Conservation (phyloP, 2,888 invertebrate genomes). For the Pelosia muscerda region DNA sequence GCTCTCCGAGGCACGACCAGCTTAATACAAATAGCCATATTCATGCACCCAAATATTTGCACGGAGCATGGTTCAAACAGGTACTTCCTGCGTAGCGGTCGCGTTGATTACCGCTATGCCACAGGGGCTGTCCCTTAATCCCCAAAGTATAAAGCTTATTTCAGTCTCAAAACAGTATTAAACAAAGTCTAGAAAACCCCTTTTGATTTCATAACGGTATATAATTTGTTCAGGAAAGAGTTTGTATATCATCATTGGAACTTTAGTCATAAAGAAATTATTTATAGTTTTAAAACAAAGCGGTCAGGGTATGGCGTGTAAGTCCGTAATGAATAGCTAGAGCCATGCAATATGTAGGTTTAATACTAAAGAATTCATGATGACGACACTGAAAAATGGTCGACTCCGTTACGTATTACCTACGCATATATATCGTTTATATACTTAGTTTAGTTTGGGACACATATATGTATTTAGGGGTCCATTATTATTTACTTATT, state of each 20-base stretch:
- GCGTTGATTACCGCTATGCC: no score
- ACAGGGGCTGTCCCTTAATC: neutral
- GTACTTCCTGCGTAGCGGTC: no score
- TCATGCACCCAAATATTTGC: no score
- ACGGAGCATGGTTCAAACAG: no score
- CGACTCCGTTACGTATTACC: no score
- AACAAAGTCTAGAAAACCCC: neutral
- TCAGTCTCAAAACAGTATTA: neutral
- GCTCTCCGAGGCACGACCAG: no score
- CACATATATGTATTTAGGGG: no score
- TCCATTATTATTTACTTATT: no score
- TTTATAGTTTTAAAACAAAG: slow-evolving; percentile 24
- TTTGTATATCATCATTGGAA: slow-evolving; percentile 8
- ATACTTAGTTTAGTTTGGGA: no score
- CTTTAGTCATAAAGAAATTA: slow-evolving; percentile 27
- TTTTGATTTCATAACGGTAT: neutral
- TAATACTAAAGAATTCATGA: slow-evolving; percentile 37
- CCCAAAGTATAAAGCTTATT: neutral
- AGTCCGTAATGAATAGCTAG: slow-evolving; percentile 22
- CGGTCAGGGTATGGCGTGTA: slow-evolving; percentile 35
- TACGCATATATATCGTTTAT: no score
- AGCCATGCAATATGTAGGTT: slow-evolving; percentile 38
- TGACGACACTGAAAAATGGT: slow-evolving; percentile 33
- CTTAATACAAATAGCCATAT: no score
- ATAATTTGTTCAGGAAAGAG: slow-evolving; percentile 1